Evolutionary conservation across 2,113 vertebrate species (phyloP).

Genomic region (Picathartes gymnocephalus): DNA sequence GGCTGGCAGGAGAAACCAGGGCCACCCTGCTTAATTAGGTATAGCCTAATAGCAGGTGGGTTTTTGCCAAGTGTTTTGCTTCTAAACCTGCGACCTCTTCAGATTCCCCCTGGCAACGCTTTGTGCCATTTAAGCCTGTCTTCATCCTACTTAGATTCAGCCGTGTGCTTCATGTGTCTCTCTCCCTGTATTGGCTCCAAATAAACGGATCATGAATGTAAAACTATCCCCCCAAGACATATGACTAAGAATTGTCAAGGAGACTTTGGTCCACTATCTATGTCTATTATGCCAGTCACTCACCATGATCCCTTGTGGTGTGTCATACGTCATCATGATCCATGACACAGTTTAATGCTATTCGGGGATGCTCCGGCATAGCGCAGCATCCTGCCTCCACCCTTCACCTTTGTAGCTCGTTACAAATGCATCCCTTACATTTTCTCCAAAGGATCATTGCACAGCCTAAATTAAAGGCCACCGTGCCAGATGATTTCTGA

Average conservation of each 20-base stretch:
- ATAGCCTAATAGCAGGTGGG: not conserved
- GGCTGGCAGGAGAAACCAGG: not conserved
- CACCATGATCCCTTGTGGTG: not conserved
- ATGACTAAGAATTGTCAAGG: constrained; percentile 32
- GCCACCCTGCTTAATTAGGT: not conserved
- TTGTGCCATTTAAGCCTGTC: not conserved
- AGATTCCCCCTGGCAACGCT: not conserved
- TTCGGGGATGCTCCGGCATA: not conserved
- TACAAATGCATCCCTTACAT: not conserved
- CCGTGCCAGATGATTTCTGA: not conserved
- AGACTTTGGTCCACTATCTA: constrained; percentile 49
- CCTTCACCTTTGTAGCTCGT: not conserved
- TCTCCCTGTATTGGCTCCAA: not conserved
- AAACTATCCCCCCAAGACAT: constrained; percentile 23
- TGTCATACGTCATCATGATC: constrained; percentile 22
- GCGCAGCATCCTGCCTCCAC: not conserved
- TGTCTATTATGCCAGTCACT: constrained; percentile 28
- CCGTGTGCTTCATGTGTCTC: not conserved
- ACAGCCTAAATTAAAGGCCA: not conserved
- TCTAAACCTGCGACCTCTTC: not conserved
- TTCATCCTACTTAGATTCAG: not conserved
- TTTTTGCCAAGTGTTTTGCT: not conserved
- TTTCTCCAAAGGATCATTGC: not conserved
- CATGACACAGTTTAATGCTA: constrained; percentile 32
- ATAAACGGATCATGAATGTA: constrained; percentile 33